Base-by-base conservation (phyloP, 2,797 vertebrate species). In the Helarctos malayanus region DNA sequence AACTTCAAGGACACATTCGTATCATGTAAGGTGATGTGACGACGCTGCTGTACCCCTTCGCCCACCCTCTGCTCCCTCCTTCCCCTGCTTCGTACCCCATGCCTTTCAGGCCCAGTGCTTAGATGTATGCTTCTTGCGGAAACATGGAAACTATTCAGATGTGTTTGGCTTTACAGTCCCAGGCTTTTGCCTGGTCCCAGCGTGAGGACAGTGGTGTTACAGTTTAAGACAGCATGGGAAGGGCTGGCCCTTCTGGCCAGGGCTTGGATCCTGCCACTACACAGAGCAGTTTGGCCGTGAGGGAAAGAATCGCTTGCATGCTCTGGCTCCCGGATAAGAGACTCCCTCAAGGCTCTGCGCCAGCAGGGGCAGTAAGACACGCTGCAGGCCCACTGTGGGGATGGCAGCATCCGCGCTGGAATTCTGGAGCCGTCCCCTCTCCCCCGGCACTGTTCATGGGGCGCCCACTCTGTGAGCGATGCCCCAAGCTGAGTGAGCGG, bases 1-100 rank as follows among this genome's bases (percentile, higher is more conserved):
- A 35, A 8, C 57, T 47, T 90, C 5, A 76, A 59, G 76, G 25
- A 15, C 73, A 89, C 79, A 27, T 86, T 52, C 47, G 21, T 10
- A 0, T 41, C 69, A 23, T 29, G 5, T 35, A 19, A 71, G 59
- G 56, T 21, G 56, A 16, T 7, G 41, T 35, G 25, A 38, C 4
- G n/a, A 5, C 2, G 6, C 19, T 29, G 0, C 23, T 14, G 5
- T 27, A 19, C 6, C n/a, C 27, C 16, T 32, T 23, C 61, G 9
- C 18, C 29, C 1, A 1, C 2, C 5, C 38, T 49, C 54, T 21
- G n/a, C 61, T 63, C 38, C 35, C 25, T 52, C 47, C 32, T 59
- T 18, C 49, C 47, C 56, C 16, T 25, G 81, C 75, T 82, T 10
- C 2, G 19, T 5, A 27, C 65, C 80, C 27, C 52, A 35, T 2